phyloP scores from a whole-genome alignment of 2,113 vertebrate genomes.

The Cisticola juncidis region DNA sequence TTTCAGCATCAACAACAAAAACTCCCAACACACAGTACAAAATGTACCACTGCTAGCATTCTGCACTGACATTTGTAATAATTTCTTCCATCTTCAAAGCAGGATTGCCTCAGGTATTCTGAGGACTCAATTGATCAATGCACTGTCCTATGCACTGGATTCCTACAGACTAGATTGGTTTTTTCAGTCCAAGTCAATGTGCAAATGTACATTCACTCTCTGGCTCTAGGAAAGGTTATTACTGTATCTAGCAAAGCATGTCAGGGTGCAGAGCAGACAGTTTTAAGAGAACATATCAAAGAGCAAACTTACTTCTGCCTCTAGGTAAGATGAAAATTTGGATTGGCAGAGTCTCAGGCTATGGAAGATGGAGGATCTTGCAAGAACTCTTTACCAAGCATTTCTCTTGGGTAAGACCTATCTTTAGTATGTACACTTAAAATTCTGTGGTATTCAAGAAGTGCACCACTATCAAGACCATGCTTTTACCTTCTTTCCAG shows the following conservation, averaged over 20 bases:
- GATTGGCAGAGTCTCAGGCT: background rate
- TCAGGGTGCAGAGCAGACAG: background rate
- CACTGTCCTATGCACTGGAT: background rate
- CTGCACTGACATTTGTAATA: background rate
- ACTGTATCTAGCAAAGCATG: background rate
- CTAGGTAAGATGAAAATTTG: background rate
- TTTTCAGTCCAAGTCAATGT: background rate
- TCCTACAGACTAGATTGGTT: background rate
- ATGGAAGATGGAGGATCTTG: background rate
- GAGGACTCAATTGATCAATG: background rate
- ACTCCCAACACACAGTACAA: accelerated
- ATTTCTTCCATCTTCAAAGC: background rate
- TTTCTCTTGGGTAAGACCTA: background rate
- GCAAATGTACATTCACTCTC: background rate
- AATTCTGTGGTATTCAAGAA: background rate
- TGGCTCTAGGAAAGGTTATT: background rate
- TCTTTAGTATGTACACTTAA: background rate
- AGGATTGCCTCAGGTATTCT: background rate
- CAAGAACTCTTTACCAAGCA: background rate
- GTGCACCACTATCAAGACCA: background rate
- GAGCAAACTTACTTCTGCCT: background rate
- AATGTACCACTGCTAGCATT: background rate
- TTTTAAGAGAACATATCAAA: background rate
- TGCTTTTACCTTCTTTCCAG: background rate
- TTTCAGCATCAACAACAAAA: background rate